Base-by-base conservation (phyloP, 2,797 vertebrate species). In the Odontamblyopus rebecca region DNA sequence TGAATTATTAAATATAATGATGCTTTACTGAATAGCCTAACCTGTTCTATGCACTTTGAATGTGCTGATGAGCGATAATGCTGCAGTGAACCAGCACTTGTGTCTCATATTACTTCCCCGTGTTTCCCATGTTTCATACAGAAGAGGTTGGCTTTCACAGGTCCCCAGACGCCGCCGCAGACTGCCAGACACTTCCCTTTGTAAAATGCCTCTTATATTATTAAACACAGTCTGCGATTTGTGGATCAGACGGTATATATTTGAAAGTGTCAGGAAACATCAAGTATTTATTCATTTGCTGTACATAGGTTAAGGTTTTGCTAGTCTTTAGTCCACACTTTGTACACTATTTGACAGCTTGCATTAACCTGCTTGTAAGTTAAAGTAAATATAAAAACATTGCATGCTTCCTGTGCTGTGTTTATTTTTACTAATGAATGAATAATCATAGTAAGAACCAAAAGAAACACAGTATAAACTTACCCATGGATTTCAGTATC, bases 1-100 rank as follows among this genome's bases (percentile, higher is more conserved):
- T 23, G 0, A 23, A 23, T 23, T 23, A 23, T 16, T 48, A 48
- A 48, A 48, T 4, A 15, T 15, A 48, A 4, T 15, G 13, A 48
- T 15, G 44, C 13, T 2, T 48, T 15, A 3, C 1, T 48, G 13
- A 3, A 15, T 16, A 13, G 13, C 4, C 13, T 15, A 16, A 15
- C 44, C 13, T 48, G 13, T 48, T 48, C 2, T 15, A 0, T 48
- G 2, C 44, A 15, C 44, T 48, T 48, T 48, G 60, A 81, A 78
- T 26, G 70, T 59, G 50, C 76, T 50, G 73, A 81, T 67, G 74
- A 81, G 73, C 68, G 73, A 82, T 67, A 73, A 82, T 78, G 23
- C 70, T 69, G 35, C 63, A 54, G 63, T 32, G 66, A 35, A 61
- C 7, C n/a, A 6, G 11, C 65, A 75, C 72, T 74, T 74, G 72